These are phyloP conservation scores for Orientallactaga sibirica DNA, from an alignment of 2,797 vertebrate genomes.

Conservation along the genomic window DNA sequence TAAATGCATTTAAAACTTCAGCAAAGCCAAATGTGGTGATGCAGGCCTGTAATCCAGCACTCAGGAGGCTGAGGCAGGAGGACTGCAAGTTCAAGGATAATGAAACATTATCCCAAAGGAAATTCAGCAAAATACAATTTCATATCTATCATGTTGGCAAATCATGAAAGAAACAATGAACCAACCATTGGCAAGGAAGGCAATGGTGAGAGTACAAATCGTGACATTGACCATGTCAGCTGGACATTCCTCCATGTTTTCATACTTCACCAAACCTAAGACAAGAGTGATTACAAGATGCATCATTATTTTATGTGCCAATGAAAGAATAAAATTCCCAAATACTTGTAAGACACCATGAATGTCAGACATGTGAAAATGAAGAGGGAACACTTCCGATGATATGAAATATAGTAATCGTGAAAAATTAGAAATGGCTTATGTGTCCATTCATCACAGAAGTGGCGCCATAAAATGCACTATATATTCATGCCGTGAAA, in stretches of 20 bases:
- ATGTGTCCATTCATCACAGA: constrained; percentile 55
- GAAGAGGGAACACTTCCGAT: neutral
- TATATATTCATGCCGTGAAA: constrained; percentile 46
- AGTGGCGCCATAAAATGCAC: constrained; percentile 53
- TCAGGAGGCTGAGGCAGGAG: neutral
- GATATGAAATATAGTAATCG: constrained; percentile 32
- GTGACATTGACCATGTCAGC: neutral
- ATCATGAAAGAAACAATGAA: neutral
- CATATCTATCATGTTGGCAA: neutral
- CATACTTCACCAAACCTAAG: constrained; percentile 17
- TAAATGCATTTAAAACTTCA: neutral
- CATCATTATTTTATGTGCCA: constrained; percentile 3
- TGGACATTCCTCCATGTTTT: neutral
- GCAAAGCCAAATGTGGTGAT: neutral
- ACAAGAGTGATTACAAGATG: neutral
- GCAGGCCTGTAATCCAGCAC: neutral
- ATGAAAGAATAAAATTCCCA: constrained; percentile 9
- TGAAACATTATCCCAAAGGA: neutral
- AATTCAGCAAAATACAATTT: neutral
- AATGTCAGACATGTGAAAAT: constrained; percentile 45
- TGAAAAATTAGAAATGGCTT: constrained; percentile 58
- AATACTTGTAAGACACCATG: neutral
- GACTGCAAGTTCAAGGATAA: neutral
- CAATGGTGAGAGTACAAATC: neutral
- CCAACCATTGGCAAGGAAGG: neutral